Evolutionary conservation across 2,113 vertebrate species (phyloP), one percentile per base, ranked within the genome.

Genomic region (Nesogale talazaci): DNA sequence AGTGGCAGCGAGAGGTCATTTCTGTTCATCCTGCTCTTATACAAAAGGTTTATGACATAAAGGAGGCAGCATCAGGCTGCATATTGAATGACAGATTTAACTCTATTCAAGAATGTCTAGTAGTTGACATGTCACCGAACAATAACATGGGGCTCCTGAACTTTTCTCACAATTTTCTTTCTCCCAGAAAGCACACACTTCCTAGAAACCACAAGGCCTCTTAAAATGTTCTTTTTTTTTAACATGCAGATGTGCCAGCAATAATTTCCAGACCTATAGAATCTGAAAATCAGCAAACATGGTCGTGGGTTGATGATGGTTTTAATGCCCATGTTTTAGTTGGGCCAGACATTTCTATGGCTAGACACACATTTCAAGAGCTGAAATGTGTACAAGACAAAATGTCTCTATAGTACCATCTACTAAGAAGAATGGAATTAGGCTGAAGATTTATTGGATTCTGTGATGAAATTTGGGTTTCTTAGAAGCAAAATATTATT

Each of bases 401-500:
- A 72, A 31, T 46, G 3, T 87, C 72, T 94, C 27, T 77, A 65
- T 22, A 61, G 2, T 69, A 20, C n/a, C 22, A 14, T 92, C 40
- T 88, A 78, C 8, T 87, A 93, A 23, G n/a, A 31, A 20, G 1
- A 11, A 9, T 6, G 31, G 63, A 72, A 89, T 81, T 78, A 57
- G 34, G 23, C 29, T 38, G n/a, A 88, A 93, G 27, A 61, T 81
- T 79, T 74, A 67, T 31, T 67, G 36, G 31, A 56, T 20, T 25
- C 6, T 38, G n/a, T 42, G n/a, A n/a, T 6, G 34, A 81, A 6
- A 72, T 3, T 1, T 52, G 59, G 23, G 16, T 70, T 87, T 56
- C 81, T 83, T 91, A 27, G 34, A 7, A 91, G 63, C 34, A 80
- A 89, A 89, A 70, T 84, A 2, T 63, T 46, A 74, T 94, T 91